phyloP scores from a whole-genome alignment of 2,797 vertebrate genomes.

The Falco columbarius region DNA sequence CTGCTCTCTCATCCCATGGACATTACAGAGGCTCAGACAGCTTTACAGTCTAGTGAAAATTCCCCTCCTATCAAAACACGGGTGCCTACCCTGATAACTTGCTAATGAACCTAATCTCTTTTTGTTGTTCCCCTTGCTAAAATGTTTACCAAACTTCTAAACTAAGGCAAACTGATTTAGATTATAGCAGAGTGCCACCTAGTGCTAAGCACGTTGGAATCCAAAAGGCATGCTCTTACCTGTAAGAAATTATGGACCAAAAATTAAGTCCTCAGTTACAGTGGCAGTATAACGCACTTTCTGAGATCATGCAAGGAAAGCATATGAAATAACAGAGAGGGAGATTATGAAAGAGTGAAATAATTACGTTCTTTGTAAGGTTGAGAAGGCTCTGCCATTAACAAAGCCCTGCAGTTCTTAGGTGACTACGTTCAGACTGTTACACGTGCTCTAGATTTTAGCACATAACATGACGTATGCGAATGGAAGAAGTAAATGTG shows the following conservation, averaged over 20 bases:
- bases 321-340: not conserved
- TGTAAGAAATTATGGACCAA: not conserved
- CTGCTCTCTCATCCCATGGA: not conserved
- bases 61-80: not conserved
- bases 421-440: not conserved
- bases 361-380: not conserved
- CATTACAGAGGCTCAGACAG: not conserved
- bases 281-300: not conserved
- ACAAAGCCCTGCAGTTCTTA: fast-evolving
- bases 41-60: not conserved
- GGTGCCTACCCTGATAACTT: not conserved
- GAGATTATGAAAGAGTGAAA: not conserved
- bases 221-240: not conserved
- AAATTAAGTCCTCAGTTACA: not conserved
- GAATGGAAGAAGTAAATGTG: not conserved
- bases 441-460: fast-evolving
- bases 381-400: not conserved
- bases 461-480: not conserved
- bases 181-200: conserved; percentile 71
- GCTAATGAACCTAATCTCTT: not conserved
- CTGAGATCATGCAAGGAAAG: not conserved
- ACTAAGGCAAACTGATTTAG: conserved; percentile 31
- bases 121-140: not conserved
- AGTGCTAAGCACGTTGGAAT: conserved; percentile 47
- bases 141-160: conserved; percentile 21